These are phyloP conservation scores for Smittia sp. DNA, from an alignment of 2,888 invertebrate species.

Conservation along the genomic window DNA sequence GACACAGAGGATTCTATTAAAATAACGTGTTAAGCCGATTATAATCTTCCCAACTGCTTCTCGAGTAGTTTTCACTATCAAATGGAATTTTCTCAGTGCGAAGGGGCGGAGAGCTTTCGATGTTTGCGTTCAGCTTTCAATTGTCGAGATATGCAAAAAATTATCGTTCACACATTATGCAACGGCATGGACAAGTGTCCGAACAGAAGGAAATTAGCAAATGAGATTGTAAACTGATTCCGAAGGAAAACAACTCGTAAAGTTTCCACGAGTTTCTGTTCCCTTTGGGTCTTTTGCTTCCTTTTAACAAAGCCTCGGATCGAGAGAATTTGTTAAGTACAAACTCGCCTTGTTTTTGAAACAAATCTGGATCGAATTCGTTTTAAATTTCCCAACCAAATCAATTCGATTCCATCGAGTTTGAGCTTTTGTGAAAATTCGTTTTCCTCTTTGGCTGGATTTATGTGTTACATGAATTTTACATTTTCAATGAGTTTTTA, in stretches of 20 bases:
- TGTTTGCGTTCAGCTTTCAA: neutral
- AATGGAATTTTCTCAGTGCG: neutral
- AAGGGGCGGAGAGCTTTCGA: neutral
- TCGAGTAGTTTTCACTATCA: neutral
- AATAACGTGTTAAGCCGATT: slow-evolving; percentile 39
- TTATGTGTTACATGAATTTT: slow-evolving; percentile 33
- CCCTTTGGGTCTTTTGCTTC: neutral
- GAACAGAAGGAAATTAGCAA: neutral
- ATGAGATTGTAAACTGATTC: neutral
- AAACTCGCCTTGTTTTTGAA: no score
- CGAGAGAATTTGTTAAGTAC: no score
- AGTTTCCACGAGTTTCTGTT: neutral
- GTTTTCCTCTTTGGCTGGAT: slow-evolving; percentile 7
- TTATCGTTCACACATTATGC: neutral
- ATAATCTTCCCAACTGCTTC: slow-evolving; percentile 21
- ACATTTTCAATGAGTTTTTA: slow-evolving; percentile 32
- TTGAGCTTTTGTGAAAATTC: no score
- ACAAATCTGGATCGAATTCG: no score
- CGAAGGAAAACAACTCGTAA: neutral
- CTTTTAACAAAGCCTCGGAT: neutral
- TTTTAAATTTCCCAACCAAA: no score
- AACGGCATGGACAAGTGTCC: neutral
- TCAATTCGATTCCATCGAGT: no score
- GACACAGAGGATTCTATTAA: slow-evolving; percentile 21
- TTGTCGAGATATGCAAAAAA: neutral